Base-by-base conservation (phyloP, 2,888 invertebrate species). In the Sminthurinus aureus region DNA sequence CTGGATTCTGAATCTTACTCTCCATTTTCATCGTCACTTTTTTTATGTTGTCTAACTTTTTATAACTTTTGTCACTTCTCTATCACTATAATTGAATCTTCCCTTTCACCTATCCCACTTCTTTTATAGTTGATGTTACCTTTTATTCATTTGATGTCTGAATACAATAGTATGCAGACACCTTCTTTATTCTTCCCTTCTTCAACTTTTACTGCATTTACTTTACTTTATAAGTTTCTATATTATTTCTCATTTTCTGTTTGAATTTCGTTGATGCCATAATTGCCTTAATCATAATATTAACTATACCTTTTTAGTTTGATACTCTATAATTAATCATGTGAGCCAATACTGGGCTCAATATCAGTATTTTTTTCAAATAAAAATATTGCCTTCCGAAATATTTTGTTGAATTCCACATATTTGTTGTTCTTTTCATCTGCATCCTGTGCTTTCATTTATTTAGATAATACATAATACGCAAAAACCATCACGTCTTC, bases 331-430 rank as follows among this genome's bases (percentile, higher is more conserved):
- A 58, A 18, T 58, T 58, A 58, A 58, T 6, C 4, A 58, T 18
- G 13, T 6, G 58, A 58, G 18, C 9, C 13, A 58, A 18, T 58
- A 38, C 38, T 38, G 38, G 38, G 6, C 58, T 18, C 71, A 71
- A 13, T 15, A 24, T 71, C 71, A 71, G 71, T 71, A 71, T 71
- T 76, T 76, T 76, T 76, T 58, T 76, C 76, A 76, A 52, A 52
- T 58, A 76, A 76, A 76, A 76, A 76, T 58, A 58, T 76, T 76
- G 58, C 58, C 76, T 76, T 76, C 58, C 76, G 76, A 76, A 76
- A 52, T 58, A 75, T 75, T 15, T 58, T 58, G 13, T 18, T 58
- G 2, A 58, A 6, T 58, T n/a, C n/a, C n/a, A n/a, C n/a, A 18
- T 18, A 15, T 13, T 58, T 58, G 58, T 58, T 58, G 2, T 58